Percentiles rank a stretch among this genome's conserved stretches.
phyloP scores from a whole-genome alignment of 1,140 invertebrate genomes.

The Ceratina japonica region DNA sequence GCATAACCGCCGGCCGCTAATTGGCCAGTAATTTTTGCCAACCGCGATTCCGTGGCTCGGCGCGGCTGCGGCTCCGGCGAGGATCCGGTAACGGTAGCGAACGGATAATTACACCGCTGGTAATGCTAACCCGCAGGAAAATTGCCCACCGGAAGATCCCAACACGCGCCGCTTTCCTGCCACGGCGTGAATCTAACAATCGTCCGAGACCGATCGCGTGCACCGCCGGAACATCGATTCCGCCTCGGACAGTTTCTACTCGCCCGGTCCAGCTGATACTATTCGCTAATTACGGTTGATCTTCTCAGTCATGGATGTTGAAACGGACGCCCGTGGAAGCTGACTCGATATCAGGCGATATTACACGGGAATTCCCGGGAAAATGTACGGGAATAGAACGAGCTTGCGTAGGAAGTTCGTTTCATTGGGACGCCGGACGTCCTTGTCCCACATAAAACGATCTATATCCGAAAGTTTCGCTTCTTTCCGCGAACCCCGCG shows the following conservation, averaged over 20 bases:
- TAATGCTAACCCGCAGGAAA: constrained; percentile 60
- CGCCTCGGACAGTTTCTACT: not conserved
- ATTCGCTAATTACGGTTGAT: too few relatives aligned
- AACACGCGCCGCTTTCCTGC: constrained; percentile 26
- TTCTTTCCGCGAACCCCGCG: not conserved
- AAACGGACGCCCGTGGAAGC: too few relatives aligned
- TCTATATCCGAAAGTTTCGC: not conserved
- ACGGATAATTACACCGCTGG: constrained; percentile 53
- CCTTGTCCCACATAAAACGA: constrained; percentile 19
- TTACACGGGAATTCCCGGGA: not conserved
- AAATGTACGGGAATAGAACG: not conserved
- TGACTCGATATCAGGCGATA: too few relatives aligned
- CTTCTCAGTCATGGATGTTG: too few relatives aligned
- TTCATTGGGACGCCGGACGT: not conserved
- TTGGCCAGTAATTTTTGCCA: constrained; percentile 63
- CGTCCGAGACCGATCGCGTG: not conserved
- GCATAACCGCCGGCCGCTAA: constrained; percentile 50
- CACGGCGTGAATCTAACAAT: constrained; percentile 7
- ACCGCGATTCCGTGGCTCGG: constrained; percentile 53
- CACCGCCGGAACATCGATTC: not conserved
- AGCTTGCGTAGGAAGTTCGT: not conserved
- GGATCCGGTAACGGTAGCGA: constrained; percentile 64
- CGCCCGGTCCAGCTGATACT: too few relatives aligned
- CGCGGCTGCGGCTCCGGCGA: constrained; percentile 34
- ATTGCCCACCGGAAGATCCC: constrained; percentile 58